Percentiles rank a stretch among this genome's conserved stretches.
Conservation (phyloP, 2,797 vertebrate genomes). For the Crypturellus tataupa region DNA sequence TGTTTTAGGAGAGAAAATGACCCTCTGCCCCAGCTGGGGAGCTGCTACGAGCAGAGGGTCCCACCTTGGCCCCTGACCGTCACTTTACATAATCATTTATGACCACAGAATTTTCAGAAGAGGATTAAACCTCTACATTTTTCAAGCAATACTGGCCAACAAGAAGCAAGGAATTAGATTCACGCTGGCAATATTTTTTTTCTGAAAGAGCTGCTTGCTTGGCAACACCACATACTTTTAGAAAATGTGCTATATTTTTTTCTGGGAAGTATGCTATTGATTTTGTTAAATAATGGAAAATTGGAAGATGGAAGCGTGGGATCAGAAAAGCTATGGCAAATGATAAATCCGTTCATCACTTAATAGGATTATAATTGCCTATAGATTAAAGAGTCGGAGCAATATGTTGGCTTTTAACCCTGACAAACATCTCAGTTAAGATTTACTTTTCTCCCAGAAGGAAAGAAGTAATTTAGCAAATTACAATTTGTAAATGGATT, state of each 20-base stretch:
- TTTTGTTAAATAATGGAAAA: background rate
- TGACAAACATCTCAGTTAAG: background rate
- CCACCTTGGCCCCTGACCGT: background rate
- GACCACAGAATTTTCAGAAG: background rate
- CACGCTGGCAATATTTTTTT: background rate
- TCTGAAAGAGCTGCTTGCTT: background rate
- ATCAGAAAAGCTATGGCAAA: background rate
- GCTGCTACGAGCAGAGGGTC: no score
- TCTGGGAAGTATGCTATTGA: background rate
- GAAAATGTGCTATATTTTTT: background rate
- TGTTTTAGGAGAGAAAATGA: background rate
- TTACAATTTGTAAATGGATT: constrained; percentile 16
- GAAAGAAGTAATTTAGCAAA: constrained; percentile 36
- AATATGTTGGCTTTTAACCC: constrained; percentile 5
- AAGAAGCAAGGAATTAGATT: background rate
- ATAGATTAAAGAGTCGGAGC: constrained; percentile 20
- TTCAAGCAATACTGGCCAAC: background rate
- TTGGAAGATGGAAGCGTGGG: background rate
- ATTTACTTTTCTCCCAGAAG: constrained; percentile 2
- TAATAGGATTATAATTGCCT: constrained; percentile 17
- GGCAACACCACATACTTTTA: background rate
- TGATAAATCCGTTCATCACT: background rate
- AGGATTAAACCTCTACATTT: background rate
- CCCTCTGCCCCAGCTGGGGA: background rate
- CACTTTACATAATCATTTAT: background rate